phyloP scores from a whole-genome alignment of 2,113 vertebrate species.

The Chitala chitala region DNA sequence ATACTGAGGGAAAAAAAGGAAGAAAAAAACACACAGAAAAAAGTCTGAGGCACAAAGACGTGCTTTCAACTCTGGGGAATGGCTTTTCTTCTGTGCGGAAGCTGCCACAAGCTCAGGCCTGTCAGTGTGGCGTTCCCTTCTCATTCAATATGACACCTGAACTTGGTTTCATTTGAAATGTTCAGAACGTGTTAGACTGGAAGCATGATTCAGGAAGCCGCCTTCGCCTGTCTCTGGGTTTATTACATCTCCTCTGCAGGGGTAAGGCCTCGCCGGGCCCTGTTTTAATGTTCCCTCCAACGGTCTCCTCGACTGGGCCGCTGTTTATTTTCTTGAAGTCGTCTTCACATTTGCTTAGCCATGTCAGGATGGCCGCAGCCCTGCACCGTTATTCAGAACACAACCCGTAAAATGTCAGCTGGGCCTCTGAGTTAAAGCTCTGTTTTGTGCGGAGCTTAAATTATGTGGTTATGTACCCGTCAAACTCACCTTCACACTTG shows the following conservation, averaged over 20 bases:
- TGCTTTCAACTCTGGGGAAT: conserved; percentile 12
- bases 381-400: neutral
- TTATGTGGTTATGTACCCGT: neutral
- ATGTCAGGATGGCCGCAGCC: neutral
- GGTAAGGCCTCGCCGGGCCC: neutral
- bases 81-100: neutral
- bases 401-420: neutral
- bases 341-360: neutral
- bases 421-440: neutral
- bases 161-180: conserved; percentile 17
- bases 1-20: neutral
- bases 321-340: neutral
- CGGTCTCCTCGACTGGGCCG: neutral
- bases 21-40: neutral
- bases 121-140: neutral
- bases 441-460: neutral
- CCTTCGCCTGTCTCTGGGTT: conserved; percentile 3
- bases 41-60: neutral
- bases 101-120: neutral
- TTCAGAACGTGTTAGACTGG: conserved; percentile 18
- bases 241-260: conserved; percentile 17
- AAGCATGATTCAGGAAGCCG: conserved; percentile 14
- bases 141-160: conserved; percentile 25
- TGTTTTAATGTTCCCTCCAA: conserved; percentile 8
- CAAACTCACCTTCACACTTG: neutral